Evolutionary conservation across 2,113 vertebrate species (phyloP), one percentile per base, ranked within the genome.

Genomic region (Zeus faber): DNA sequence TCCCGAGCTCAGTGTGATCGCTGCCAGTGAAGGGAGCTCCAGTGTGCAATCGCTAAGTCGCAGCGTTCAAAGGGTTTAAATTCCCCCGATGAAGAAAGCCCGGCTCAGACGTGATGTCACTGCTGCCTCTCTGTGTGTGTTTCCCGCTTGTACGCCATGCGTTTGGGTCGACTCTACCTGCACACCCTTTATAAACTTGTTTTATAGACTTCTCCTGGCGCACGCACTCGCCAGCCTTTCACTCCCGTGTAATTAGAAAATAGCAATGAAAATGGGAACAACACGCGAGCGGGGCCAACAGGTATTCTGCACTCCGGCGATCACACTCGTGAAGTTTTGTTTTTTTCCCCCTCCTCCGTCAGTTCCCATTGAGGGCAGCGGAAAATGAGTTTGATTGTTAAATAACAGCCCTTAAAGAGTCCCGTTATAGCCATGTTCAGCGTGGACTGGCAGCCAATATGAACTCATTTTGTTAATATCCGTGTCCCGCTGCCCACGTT

Each of bases 141-240:
- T 11, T 11, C 9, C 26, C 14, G 14, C 14, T 70, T 79, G 64
- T 2, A 0, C 82, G 84, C 84, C 80, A 87, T 76, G 79, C 77
- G 77, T 88, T 89, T 86, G 82, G 76, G 73, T 76, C 83, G 77
- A 11, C n/a, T 68, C 74, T 63, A 61, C 76, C 74, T 80, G 76
- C 83, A 82, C 67, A 82, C 77, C 73, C 81, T 88, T 87, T 87
- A 89, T 83, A 79, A 88, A 86, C 73, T 87, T 66, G 74, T 89
- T 89, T 87, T 81, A 87, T 85, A 82, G 80, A 81, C 82, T 89
- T 81, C 81, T 87, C 4, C 18, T 46, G 40, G 5, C 86, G 82
- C 81, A 87, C n/a, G 83, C 85, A 82, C 83, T 20, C 59, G 70
- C 74, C 80, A 82, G 69, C 65, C 70, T 78, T 84, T 85, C 74